These are phyloP conservation scores for Ericerus pela DNA, from an alignment of 1,140 invertebrate genomes.

Conservation along the genomic window DNA sequence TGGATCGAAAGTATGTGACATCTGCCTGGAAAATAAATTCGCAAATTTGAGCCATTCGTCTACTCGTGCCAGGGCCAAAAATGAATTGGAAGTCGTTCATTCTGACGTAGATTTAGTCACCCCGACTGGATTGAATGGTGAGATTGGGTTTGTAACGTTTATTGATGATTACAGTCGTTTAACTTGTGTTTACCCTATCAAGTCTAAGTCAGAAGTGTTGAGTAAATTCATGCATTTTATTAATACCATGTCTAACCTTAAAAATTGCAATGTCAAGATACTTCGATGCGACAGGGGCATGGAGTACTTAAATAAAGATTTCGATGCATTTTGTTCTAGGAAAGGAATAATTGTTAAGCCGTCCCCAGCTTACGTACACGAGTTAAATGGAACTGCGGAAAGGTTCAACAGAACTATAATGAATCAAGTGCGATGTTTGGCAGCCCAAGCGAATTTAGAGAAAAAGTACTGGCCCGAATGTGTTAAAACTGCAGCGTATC, in stretches of 20 bases:
- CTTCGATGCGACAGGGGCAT: constrained; percentile 17
- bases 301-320: constrained; percentile 15
- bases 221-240: constrained; percentile 21
- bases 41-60: constrained; percentile 18
- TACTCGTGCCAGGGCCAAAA: constrained; percentile 13
- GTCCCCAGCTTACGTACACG: neutral
- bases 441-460: constrained; percentile 13
- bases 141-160: constrained; percentile 24
- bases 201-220: constrained; percentile 23
- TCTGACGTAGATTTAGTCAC: constrained; percentile 20
- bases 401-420: constrained; percentile 18
- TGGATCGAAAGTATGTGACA: constrained; percentile 18
- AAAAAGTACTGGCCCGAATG: constrained; percentile 18
- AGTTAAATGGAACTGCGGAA: constrained; percentile 15
- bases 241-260: neutral
- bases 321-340: neutral
- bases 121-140: constrained; percentile 16
- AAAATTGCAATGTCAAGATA: constrained; percentile 3
- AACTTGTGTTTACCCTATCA: constrained; percentile 16
- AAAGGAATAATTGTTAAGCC: constrained; percentile 1
- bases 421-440: constrained; percentile 16
- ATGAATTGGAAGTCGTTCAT: constrained; percentile 23
- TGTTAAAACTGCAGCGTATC: constrained; percentile 16
- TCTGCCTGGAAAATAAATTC: constrained; percentile 20
- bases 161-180: constrained; percentile 27